These are phyloP conservation scores for Aphis gossypii DNA, from an alignment of 1,140 invertebrate genomes.

Conservation along the genomic window DNA sequence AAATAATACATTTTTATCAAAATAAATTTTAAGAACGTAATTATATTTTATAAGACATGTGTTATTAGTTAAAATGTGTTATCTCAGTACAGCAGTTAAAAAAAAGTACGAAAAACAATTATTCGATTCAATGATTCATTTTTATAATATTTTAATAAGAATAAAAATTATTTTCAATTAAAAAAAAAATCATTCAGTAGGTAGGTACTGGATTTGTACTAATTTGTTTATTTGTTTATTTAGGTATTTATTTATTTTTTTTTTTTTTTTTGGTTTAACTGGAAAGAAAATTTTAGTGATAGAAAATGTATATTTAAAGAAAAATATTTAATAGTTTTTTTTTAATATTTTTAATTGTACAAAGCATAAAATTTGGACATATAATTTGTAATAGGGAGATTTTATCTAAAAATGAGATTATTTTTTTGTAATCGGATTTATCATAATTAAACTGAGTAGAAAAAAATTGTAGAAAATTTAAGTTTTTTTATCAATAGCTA, in stretches of 20 bases:
- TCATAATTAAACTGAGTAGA: fast-evolving
- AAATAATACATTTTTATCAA: neutral
- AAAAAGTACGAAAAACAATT: neutral
- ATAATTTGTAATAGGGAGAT: neutral
- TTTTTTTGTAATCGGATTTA: neutral
- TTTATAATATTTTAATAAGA: neutral
- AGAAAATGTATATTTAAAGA: neutral
- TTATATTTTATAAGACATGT: neutral
- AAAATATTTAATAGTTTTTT: neutral
- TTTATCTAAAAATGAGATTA: neutral
- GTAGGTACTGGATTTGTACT: too few relatives aligned
- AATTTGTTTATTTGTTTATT: too few relatives aligned
- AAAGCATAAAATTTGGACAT: too few relatives aligned
- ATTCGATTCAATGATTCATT: neutral
- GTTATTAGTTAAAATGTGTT: neutral
- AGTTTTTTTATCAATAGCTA: neutral
- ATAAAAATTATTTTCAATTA: neutral
- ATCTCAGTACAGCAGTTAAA: neutral
- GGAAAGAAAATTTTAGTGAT: neutral
- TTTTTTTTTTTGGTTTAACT: neutral
- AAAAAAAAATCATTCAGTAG: too few relatives aligned
- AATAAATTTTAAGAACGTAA: neutral
- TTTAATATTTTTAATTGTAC: too few relatives aligned
- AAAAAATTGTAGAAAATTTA: neutral
- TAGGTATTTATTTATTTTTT: too few relatives aligned